Conservation (phyloP, 2,888 invertebrate genomes). For the Mantis religiosa region DNA sequence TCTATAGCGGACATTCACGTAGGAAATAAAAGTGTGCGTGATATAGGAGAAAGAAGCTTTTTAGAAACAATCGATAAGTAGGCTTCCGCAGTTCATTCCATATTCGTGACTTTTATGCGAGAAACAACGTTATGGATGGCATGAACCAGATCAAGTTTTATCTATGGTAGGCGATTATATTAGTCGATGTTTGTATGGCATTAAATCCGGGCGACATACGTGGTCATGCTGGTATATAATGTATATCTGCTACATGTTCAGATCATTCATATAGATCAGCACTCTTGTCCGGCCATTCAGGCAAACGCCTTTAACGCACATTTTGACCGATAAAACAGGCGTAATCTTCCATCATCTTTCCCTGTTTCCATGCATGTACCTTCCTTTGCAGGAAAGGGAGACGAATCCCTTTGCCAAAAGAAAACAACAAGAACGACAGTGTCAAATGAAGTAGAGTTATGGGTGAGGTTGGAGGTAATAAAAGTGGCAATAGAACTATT, state of each 20-base stretch:
- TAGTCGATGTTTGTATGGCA: not conserved
- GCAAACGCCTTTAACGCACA: not conserved
- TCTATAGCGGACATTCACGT: too few species aligned
- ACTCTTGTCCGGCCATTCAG: not conserved
- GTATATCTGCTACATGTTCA: not conserved
- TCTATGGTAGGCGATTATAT: not conserved
- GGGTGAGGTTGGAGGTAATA: not conserved
- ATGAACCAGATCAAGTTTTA: not conserved
- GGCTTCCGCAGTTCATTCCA: not conserved
- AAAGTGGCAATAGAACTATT: not conserved
- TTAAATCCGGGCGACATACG: not conserved
- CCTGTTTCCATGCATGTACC: not conserved
- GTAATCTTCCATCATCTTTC: too few species aligned
- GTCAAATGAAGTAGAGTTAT: not conserved
- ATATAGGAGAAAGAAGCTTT: too few species aligned
- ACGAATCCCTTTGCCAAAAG: not conserved
- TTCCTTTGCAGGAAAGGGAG: not conserved
- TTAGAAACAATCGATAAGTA: not conserved
- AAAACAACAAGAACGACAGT: not conserved
- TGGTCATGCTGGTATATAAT: not conserved
- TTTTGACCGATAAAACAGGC: not conserved
- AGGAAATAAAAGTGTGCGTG: too few species aligned
- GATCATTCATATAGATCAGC: not conserved
- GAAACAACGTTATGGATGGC: not conserved
- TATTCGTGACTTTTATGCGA: not conserved